Base-by-base conservation (phyloP, 2,888 invertebrate genomes). In the Melipona beecheii region DNA sequence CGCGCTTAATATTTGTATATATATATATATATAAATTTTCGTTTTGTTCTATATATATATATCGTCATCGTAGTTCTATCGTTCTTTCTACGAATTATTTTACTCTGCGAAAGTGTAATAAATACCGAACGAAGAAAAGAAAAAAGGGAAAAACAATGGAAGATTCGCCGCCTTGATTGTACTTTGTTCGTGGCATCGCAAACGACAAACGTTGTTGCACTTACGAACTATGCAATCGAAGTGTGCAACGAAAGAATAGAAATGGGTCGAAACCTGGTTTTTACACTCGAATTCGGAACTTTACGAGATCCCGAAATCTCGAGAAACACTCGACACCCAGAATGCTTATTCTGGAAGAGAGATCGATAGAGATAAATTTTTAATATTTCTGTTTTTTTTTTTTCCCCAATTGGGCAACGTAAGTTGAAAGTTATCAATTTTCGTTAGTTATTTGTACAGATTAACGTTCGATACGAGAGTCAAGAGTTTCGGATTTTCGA, bases 81-180 rank as follows among this genome's bases (percentile, higher is more conserved):
- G 24, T 21, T 21, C 27, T 58, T 60, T 60, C 58, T 75, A 72
- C 52, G 31, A 66, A 69, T 74, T 84, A 84, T 43, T 43, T 43
- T 66, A 75, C 62, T 79, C 60, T 54, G 75, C 54, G 31, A 21
- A 70, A 77, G 75, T 52, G 24, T 78, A 75, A 84, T 78, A 78
- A 75, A 84, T 78, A 78, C 70, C 50, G 73, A 79, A 84, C 49
- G 31, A 66, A 76, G 24, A 31, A 15, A 56, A 31, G 71, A 43
- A 66, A 58, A 56, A n/a, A n/a, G 15, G 11, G 24, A 21, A 83
- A 15, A 5, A 62, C 56, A 62, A 56, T 77, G 43, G 52, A n/a
- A 56, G 52, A 77, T 60, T 76, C 73, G 78, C 56, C 71, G 56
- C 58, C 24, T 62, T 79, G 66, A 85, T 84, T 84, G 84, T 79